These are phyloP conservation scores for Parelbella ahira DNA, from an alignment of 2,888 invertebrate genomes.

Conservation along the genomic window DNA sequence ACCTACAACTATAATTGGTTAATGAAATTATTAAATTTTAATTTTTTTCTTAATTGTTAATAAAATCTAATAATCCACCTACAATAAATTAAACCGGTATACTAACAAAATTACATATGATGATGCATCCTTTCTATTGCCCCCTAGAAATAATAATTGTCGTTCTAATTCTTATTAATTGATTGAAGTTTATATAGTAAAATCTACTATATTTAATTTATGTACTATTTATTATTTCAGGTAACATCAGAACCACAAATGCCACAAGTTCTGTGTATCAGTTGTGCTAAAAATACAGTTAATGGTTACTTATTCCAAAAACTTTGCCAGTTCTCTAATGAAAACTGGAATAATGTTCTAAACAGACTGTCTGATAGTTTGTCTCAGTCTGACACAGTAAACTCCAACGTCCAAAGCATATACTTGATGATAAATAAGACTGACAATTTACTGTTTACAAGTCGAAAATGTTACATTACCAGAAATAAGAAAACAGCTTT, in stretches of 20 bases:
- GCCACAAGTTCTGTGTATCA: constrained; percentile 52
- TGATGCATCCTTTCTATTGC: no score
- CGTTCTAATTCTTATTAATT: no score
- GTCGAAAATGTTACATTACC: constrained; percentile 36
- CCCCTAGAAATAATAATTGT: no score
- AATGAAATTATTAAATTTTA: no score
- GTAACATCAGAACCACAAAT: constrained; percentile 42
- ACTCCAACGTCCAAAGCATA: constrained; percentile 39
- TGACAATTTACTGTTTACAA: constrained; percentile 48
- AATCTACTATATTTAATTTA: no score
- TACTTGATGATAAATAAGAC: constrained; percentile 46
- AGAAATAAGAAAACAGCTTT: constrained; percentile 43
- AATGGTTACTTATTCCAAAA: constrained; percentile 55
- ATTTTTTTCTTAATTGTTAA: no score
- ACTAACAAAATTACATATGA: no score
- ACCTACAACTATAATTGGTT: no score
- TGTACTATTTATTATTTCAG: no score
- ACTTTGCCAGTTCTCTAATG: constrained; percentile 44
- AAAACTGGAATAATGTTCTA: constrained; percentile 46
- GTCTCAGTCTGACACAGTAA: constrained; percentile 36
- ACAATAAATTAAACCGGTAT: no score
- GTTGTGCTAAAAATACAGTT: constrained; percentile 47
- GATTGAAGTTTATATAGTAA: no score
- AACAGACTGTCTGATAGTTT: constrained; percentile 39
- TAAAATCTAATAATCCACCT: no score